Base-by-base conservation (phyloP, 2,888 invertebrate species). In the Eudasyphora cyanicolor region DNA sequence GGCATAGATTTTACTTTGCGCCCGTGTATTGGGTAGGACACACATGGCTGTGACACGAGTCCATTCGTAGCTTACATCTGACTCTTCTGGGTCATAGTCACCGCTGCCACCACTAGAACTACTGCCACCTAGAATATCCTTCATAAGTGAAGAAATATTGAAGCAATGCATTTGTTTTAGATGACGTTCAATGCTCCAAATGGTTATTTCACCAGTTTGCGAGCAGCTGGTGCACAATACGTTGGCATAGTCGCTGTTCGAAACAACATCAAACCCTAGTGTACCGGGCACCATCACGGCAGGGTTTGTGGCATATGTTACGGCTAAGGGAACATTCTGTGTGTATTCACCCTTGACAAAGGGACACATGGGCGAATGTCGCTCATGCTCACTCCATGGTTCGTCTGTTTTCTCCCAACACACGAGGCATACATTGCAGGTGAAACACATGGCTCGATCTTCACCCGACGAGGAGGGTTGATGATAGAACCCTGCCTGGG, bases 381-480 rank as follows among this genome's bases (percentile, higher is more conserved):
- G 94, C 92, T 98, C 98, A 90, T 98, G 98, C 91, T 98, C 98
- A 86, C 98, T 98, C 98, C 98, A 98, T 1, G 98, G 98, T 90
- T 98, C 98, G 92, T 98, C 98, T 0, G 97, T 97, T 88, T 98
- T 96, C 93, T 98, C 98, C 98, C 98, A 98, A 93, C 97, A 97
- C 6, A 98, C 98, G 27, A 98, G 94, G 90, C 98, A 98, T 10
- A 98, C 97, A 88, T 96, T 96, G 92, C 98, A 98, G 0, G 97
- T 97, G 92, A 98, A 98, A 91, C 98, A 98, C 97, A 98, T 97
- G 7, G 98, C 98, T 85, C 98, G 94, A 93, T 98, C 98, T 90
- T 98, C 98, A 3, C 98, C 98, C 32, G 96, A 95, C 2, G 95
- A 94, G 76, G 97, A 96, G 0, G 98, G 98, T 91, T 98, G 97